Base-by-base conservation (phyloP, 30 jellyfish, hydroid and myxozoan genomes). In the Pelagia noctiluca region DNA sequence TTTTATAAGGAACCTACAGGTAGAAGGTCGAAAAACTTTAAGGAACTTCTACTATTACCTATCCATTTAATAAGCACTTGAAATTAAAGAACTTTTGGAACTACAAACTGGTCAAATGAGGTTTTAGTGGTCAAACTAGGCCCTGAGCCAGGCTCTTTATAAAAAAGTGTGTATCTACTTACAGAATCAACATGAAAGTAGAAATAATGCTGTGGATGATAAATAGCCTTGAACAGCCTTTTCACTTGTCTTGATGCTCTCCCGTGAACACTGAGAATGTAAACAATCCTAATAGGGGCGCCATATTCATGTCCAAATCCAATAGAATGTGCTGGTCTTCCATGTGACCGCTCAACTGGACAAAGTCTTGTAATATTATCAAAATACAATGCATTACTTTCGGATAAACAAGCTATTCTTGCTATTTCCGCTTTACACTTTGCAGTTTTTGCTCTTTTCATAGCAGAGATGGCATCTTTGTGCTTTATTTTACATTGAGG, bases 101-200 rank as follows among this genome's bases (percentile, higher is more conserved):
- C n/a, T n/a, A n/a, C n/a, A n/a, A n/a, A n/a, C n/a, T n/a, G n/a
- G n/a, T n/a, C n/a, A n/a, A n/a, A n/a, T n/a, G n/a, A n/a, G n/a
- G n/a, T n/a, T n/a, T n/a, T n/a, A n/a, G n/a, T n/a, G n/a, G n/a
- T n/a, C n/a, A n/a, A n/a, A n/a, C n/a, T n/a, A n/a, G n/a, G n/a
- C n/a, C n/a, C n/a, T n/a, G n/a, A n/a, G n/a, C n/a, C n/a, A n/a
- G n/a, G n/a, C n/a, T n/a, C n/a, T n/a, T n/a, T n/a, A n/a, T n/a
- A n/a, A n/a, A n/a, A n/a, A n/a, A n/a, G n/a, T n/a, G n/a, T n/a
- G n/a, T n/a, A 60, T 3, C 1, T 16, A 84, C 98, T 80, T 75
- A 94, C 99, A 28, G 99, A 88, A 74, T 94, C 99, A 64, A 94
- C 99, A 85, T 94, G 99, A 61, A 94, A 88, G 83, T 88, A 94